A percentile compares a stretch with the other conserved stretches of the same genome.
These are phyloP conservation scores for Rhyacophila evoluta DNA, from an alignment of 2,888 invertebrate species.

Conservation along the genomic window DNA sequence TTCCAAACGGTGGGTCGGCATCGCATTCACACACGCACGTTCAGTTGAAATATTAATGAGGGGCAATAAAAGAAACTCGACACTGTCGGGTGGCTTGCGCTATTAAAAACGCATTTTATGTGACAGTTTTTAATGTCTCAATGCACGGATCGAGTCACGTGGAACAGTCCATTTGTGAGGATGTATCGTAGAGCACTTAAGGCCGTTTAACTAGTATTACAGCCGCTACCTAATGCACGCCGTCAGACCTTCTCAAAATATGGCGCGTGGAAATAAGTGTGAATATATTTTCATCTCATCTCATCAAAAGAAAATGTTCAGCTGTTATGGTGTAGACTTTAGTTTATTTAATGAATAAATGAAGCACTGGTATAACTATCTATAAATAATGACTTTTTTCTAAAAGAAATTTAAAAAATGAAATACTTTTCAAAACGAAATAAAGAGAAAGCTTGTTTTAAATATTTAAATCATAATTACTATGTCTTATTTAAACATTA, in stretches of 20 bases:
- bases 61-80: slow-evolving; percentile 2
- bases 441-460: too few species aligned
- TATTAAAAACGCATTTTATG: slow-evolving; percentile 38
- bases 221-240: slow-evolving; percentile 7
- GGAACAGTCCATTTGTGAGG: slow-evolving; percentile 8
- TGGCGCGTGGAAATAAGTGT: not conserved
- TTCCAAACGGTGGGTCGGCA: not conserved
- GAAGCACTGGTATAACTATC: too few species aligned
- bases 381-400: too few species aligned
- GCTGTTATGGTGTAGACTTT: too few species aligned
- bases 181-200: slow-evolving; percentile 10
- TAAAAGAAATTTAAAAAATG: too few species aligned
- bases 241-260: not conserved
- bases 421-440: too few species aligned
- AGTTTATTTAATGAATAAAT: too few species aligned
- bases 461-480: too few species aligned
- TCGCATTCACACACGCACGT: slow-evolving; percentile 4
- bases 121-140: slow-evolving; percentile 39
- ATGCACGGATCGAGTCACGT: slow-evolving; percentile 27
- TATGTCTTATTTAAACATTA: too few species aligned
- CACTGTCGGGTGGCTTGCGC: not conserved
- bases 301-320: too few species aligned
- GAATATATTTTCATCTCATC: too few species aligned
- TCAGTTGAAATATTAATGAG: slow-evolving; percentile 28
- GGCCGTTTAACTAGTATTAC: slow-evolving; percentile 12